Conservation (phyloP, 2,797 vertebrate genomes). For the Sciurus carolinensis region DNA sequence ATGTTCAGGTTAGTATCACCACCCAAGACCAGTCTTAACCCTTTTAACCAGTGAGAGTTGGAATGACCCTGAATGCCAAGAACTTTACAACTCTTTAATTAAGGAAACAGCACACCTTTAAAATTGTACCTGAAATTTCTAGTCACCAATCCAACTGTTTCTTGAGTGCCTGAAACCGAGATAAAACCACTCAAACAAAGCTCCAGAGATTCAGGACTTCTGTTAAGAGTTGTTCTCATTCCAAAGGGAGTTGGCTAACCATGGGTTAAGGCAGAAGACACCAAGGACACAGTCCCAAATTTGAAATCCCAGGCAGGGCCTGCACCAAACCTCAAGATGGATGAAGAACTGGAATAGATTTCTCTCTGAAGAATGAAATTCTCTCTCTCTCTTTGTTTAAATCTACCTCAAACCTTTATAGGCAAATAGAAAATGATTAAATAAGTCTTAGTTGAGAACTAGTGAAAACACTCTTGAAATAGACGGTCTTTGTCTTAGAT, state of each 20-base stretch:
- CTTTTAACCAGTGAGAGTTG: neutral
- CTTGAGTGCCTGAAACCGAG: neutral
- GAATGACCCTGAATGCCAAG: neutral
- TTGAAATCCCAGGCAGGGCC: neutral
- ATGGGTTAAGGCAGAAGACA: neutral
- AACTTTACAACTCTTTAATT: slow-evolving; percentile 17
- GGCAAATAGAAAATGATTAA: neutral
- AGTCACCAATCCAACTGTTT: neutral
- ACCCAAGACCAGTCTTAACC: neutral
- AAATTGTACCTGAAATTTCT: slow-evolving; percentile 44
- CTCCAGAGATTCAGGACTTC: neutral
- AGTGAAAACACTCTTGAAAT: slow-evolving; percentile 8
- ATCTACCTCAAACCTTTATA: neutral
- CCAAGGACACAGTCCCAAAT: neutral
- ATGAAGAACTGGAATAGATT: neutral
- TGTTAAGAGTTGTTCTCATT: neutral
- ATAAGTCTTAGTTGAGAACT: neutral
- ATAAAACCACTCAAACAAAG: neutral
- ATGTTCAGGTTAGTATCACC: neutral
- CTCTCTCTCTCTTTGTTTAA: neutral
- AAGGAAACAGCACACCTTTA: slow-evolving; percentile 20
- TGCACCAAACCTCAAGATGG: no score
- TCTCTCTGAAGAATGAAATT: neutral
- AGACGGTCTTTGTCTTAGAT: neutral
- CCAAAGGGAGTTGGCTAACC: neutral